Conservation (phyloP, 2,888 invertebrate species). For the Metallyticus violacea region DNA sequence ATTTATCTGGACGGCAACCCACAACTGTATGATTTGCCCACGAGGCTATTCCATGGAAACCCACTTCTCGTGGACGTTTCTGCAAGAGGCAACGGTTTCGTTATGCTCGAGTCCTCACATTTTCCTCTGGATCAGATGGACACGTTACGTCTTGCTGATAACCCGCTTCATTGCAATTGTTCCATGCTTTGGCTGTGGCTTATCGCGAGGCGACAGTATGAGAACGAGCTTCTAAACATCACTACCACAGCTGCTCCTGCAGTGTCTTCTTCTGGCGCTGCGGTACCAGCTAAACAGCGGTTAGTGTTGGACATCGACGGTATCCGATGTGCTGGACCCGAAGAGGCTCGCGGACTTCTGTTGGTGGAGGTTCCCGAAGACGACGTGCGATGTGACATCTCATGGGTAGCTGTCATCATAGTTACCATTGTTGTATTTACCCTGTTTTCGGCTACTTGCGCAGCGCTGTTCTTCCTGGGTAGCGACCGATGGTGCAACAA, state of each 20-base stretch:
- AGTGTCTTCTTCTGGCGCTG: not conserved
- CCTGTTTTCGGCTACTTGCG: constrained; percentile 45
- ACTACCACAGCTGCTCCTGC: not conserved
- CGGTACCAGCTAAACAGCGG: not conserved
- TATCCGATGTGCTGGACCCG: constrained; percentile 58
- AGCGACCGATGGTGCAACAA: constrained; percentile 40
- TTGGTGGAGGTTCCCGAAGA: constrained; percentile 57
- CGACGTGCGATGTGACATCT: constrained; percentile 46
- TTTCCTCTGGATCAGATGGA: constrained; percentile 78
- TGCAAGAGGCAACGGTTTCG: constrained; percentile 69
- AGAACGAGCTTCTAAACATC: constrained; percentile 22
- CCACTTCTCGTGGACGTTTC: constrained; percentile 73
- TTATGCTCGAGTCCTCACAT: constrained; percentile 73
- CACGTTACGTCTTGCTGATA: constrained; percentile 72
- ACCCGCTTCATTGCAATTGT: constrained; percentile 84
- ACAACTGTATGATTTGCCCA: constrained; percentile 69
- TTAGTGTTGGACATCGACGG: constrained; percentile 51
- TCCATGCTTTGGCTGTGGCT: constrained; percentile 85
- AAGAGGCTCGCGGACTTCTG: constrained; percentile 53
- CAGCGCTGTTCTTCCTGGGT: constrained; percentile 44
- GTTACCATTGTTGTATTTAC: constrained; percentile 44
- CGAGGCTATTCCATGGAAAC: constrained; percentile 79
- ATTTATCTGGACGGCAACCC: constrained; percentile 77
- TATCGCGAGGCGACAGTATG: constrained; percentile 44
- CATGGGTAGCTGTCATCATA: constrained; percentile 45